These are phyloP conservation scores for Neocrepidodera transversa DNA, from an alignment of 2,888 invertebrate genomes.

Conservation along the genomic window DNA sequence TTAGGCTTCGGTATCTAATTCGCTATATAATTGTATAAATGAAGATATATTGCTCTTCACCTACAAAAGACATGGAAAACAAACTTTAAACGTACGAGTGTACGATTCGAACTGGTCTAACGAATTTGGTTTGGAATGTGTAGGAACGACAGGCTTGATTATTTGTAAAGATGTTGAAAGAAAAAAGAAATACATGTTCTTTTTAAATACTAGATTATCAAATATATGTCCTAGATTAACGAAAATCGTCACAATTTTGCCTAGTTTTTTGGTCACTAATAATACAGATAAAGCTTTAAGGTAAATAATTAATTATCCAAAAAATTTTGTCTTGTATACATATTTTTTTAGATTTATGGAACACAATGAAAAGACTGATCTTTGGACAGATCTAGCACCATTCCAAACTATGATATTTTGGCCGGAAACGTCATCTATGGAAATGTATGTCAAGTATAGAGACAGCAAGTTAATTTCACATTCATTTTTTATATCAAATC, in stretches of 20 bases:
- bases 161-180: constrained; percentile 76
- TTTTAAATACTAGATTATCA: constrained; percentile 73
- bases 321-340: neutral
- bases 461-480: constrained; percentile 80
- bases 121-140: constrained; percentile 71
- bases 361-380: constrained; percentile 82
- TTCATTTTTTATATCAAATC: constrained; percentile 74
- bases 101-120: constrained; percentile 73
- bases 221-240: constrained; percentile 77
- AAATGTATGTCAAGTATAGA: constrained; percentile 79
- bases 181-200: constrained; percentile 74
- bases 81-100: constrained; percentile 64
- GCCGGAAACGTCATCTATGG: constrained; percentile 83
- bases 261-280: constrained; percentile 80
- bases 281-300: constrained; percentile 66
- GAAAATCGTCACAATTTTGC: constrained; percentile 79
- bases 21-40: constrained; percentile 63
- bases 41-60: constrained; percentile 77
- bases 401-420: constrained; percentile 78
- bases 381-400: constrained; percentile 80
- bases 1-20: constrained; percentile 70
- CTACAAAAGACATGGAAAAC: constrained; percentile 64
- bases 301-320: constrained; percentile 40
- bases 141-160: constrained; percentile 78
- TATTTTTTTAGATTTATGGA: constrained; percentile 75